These are phyloP conservation scores for Fragum sueziense DNA, from an alignment of 2,888 invertebrate genomes.

Conservation along the genomic window DNA sequence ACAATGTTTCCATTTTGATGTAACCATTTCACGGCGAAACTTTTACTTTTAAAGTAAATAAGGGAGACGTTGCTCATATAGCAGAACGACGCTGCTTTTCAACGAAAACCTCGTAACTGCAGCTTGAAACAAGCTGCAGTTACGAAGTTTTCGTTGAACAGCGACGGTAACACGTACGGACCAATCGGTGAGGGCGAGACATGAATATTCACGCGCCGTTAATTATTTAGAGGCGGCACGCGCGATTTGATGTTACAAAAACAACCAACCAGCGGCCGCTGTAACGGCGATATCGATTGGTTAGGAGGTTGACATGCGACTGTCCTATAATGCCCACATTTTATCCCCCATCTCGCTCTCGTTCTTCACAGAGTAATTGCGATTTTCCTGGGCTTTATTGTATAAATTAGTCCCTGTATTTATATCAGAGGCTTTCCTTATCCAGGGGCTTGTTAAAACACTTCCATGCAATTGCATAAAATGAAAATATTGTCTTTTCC, in stretches of 20 bases:
- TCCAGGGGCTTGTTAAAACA: no score
- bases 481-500: no score
- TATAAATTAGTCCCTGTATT: no score
- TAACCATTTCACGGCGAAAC: neutral
- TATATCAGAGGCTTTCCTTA: no score
- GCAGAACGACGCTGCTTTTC: no score
- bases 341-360: neutral
- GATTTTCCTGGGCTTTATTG: no score
- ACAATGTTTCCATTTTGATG: slow-evolving; percentile 31
- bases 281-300: slow-evolving; percentile 2
- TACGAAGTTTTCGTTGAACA: no score
- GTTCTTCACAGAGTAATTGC: neutral
- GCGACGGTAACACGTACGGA: no score
- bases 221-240: slow-evolving; percentile 35
- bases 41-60: slow-evolving; percentile 20
- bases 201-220: slow-evolving; percentile 36
- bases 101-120: no score
- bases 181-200: neutral
- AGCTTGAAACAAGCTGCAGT: no score
- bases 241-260: slow-evolving; percentile 26
- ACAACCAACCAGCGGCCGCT: slow-evolving; percentile 37
- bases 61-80: neutral
- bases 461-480: no score
- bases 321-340: neutral
- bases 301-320: slow-evolving; percentile 10